Conservation (phyloP, 2,888 invertebrate species). For the Biston betularia region DNA sequence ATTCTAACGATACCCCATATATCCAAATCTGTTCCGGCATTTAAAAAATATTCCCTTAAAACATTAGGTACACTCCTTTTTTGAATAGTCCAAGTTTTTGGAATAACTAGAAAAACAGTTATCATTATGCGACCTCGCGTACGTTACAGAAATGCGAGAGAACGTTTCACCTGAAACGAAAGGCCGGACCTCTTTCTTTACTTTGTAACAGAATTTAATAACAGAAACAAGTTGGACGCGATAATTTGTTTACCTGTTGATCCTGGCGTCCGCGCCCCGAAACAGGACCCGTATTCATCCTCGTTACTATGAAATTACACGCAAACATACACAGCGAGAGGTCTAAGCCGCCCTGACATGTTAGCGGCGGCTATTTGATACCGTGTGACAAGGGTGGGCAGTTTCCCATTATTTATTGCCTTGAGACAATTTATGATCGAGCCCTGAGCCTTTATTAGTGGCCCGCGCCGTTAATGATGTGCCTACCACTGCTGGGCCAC, state of each 20-base stretch:
- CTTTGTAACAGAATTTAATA: constrained; percentile 11
- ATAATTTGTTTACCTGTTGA: constrained; percentile 41
- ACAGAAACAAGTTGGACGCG: constrained; percentile 2
- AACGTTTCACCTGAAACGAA: background rate
- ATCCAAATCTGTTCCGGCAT: no score
- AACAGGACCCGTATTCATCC: constrained; percentile 42
- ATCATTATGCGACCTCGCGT: background rate
- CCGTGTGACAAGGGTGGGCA: constrained; percentile 75
- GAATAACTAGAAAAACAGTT: no score
- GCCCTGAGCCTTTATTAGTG: constrained; percentile 66
- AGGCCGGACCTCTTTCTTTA: background rate
- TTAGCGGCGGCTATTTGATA: constrained; percentile 71
- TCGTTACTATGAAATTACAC: constrained; percentile 42
- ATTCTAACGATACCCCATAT: no score
- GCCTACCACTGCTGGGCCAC: constrained; percentile 6
- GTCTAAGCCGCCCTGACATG: constrained; percentile 53
- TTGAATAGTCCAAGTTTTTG: no score
- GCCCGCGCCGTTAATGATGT: constrained; percentile 31
- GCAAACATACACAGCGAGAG: constrained; percentile 34
- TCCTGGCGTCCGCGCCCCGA: constrained; percentile 27
- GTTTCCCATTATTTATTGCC: constrained; percentile 79
- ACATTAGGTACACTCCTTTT: no score
- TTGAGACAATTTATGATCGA: constrained; percentile 69
- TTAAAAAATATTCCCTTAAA: no score
- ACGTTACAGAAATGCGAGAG: background rate